Conservation (phyloP, 2,113 vertebrate genomes). For the Megaceryle maxima region DNA sequence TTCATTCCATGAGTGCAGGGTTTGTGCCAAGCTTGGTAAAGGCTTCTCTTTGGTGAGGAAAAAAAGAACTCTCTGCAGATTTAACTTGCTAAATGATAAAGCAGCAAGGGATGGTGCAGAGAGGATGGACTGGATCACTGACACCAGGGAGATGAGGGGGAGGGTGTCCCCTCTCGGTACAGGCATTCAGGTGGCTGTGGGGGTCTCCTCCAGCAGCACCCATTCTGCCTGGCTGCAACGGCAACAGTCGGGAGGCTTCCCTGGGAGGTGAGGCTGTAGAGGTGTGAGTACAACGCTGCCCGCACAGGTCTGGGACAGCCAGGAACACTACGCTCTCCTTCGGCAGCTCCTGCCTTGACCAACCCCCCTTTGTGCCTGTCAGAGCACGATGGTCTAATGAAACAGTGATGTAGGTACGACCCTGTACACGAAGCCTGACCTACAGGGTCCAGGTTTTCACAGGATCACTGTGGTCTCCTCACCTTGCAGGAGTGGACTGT, state of each 20-base stretch:
- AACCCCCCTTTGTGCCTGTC: not conserved
- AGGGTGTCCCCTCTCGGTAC: not conserved
- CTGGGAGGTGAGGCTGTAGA: not conserved
- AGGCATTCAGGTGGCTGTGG: not conserved
- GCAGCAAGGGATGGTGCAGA: not conserved
- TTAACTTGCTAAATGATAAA: not conserved
- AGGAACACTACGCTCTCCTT: rapidly evolving
- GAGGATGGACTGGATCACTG: not conserved
- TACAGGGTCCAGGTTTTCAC: not conserved
- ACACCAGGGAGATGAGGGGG: not conserved
- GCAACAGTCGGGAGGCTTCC: not conserved
- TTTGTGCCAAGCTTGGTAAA: not conserved
- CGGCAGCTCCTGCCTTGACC: not conserved
- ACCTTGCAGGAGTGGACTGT: not conserved
- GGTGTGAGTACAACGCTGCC: not conserved
- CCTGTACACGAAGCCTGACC: not conserved
- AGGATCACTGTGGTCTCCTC: not conserved
- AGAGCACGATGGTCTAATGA: not conserved
- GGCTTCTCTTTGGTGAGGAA: not conserved
- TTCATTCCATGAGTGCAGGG: not conserved
- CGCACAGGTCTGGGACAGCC: not conserved
- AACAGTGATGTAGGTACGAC: not conserved
- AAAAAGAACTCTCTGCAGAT: not conserved
- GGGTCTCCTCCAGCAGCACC: not conserved
- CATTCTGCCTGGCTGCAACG: not conserved